These are phyloP conservation scores for Ahaetulla prasina DNA, from an alignment of 2,113 vertebrate genomes.

Conservation along the genomic window DNA sequence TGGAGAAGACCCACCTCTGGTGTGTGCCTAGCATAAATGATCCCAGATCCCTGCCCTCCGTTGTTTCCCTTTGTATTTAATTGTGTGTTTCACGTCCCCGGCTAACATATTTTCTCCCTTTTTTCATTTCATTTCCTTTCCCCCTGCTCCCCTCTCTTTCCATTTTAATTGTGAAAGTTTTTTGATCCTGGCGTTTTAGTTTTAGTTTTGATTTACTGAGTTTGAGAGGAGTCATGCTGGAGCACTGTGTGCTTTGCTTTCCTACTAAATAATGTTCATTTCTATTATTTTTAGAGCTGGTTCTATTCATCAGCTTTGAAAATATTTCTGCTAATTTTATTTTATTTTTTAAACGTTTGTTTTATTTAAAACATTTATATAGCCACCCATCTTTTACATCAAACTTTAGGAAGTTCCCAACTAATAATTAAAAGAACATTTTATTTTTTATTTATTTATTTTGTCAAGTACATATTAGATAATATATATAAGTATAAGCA, in stretches of 20 bases:
- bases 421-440: background rate
- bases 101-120: too few species aligned
- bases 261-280: background rate
- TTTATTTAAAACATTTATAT: background rate
- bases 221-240: background rate
- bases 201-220: background rate
- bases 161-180: background rate
- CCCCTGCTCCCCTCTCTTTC: background rate
- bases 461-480: too few species aligned
- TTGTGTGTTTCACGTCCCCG: background rate
- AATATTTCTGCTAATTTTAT: background rate
- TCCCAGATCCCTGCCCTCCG: too few species aligned
- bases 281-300: background rate
- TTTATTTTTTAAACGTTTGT: background rate
- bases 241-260: background rate
- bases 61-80: background rate
- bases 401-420: background rate
- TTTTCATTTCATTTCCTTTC: too few species aligned
- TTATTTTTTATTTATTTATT: too few species aligned
- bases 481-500: too few species aligned
- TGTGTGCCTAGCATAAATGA: background rate
- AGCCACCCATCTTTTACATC: background rate
- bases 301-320: background rate
- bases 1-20: background rate
- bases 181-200: background rate